Percentiles rank a stretch among this genome's conserved stretches.
These are phyloP conservation scores for Acromyrmex echinatior DNA, from an alignment of 1,140 invertebrate genomes.

Conservation along the genomic window DNA sequence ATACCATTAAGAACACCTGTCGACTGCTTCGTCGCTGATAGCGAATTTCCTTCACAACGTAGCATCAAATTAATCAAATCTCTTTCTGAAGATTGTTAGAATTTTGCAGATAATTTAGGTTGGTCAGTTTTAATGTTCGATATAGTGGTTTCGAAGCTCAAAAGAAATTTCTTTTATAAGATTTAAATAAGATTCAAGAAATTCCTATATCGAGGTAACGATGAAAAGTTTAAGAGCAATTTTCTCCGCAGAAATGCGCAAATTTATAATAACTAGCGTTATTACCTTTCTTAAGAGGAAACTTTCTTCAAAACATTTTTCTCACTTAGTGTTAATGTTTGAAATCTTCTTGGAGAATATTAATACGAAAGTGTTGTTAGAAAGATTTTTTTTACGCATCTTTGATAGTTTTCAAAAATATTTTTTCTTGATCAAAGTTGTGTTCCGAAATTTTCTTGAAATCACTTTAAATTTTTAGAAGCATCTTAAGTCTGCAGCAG, in stretches of 20 bases:
- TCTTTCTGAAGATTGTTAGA: background rate
- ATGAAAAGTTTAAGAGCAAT: background rate
- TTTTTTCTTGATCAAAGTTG: background rate
- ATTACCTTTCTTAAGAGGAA: background rate
- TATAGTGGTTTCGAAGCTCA: background rate
- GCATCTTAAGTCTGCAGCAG: background rate
- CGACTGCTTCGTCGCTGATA: slow-evolving; percentile 62
- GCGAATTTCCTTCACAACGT: slow-evolving; percentile 48
- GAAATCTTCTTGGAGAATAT: background rate
- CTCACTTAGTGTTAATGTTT: background rate
- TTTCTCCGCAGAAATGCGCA: background rate
- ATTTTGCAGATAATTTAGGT: background rate
- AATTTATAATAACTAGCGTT: background rate
- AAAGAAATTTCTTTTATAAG: background rate
- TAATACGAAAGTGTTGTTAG: background rate
- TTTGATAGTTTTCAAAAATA: background rate
- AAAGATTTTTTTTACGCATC: background rate
- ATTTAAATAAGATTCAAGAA: background rate
- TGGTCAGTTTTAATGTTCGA: background rate
- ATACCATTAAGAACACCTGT: slow-evolving; percentile 43
- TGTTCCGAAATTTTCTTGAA: background rate
- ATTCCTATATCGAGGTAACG: background rate
- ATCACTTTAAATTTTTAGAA: background rate
- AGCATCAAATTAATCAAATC: background rate
- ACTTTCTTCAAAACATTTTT: background rate